Evolutionary conservation across 2,797 vertebrate species (phyloP), one percentile per base, ranked within the genome.

Genomic region (Alosa sapidissima): DNA sequence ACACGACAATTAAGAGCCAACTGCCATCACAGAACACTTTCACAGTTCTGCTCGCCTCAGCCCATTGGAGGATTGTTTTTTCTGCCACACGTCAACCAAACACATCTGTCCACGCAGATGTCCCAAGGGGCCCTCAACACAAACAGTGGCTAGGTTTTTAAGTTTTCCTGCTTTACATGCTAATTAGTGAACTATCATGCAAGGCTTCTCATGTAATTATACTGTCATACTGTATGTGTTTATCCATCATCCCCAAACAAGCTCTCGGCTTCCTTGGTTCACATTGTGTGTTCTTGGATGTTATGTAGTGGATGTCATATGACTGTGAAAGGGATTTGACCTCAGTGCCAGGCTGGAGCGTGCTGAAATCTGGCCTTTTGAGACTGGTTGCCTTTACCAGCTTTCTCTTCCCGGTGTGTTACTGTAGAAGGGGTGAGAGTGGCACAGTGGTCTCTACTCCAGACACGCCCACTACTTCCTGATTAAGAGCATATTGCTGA

Each of bases 61-160:
- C 72, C 16, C 72, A 21, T 24, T 1, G 72, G 11, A 47, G 41
- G 16, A 47, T 21, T 45, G 62, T 21, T 78, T 7, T 21, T 47
- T 19, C 41, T 8, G 36, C 16, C 72, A 47, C 72, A 55, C 54
- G 3, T 55, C 21, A 55, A 6, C 54, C 54, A 21, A 4, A 55
- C 54, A 78, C 72, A 78, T 78, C 72, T 78, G 72, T 78, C 36
- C 72, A 47, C 47, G 19, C 72, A 16, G 14, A 21, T 21, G 72
- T 45, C 72, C 41, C 72, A 78, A 47, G 60, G 24, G 24, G 41
- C 36, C 16, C 36, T 21, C 72, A 78, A 19, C 72, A 47, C 72
- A 47, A 21, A 78, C 72, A 21, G 36, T 78, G 72, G 7, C n/a
- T n/a, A 65, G 60, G 60, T 65, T n/a, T 78, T 78, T 7, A 21